Conservation (phyloP, 2,797 vertebrate species). For the Ctenopoma kingsleyae region DNA sequence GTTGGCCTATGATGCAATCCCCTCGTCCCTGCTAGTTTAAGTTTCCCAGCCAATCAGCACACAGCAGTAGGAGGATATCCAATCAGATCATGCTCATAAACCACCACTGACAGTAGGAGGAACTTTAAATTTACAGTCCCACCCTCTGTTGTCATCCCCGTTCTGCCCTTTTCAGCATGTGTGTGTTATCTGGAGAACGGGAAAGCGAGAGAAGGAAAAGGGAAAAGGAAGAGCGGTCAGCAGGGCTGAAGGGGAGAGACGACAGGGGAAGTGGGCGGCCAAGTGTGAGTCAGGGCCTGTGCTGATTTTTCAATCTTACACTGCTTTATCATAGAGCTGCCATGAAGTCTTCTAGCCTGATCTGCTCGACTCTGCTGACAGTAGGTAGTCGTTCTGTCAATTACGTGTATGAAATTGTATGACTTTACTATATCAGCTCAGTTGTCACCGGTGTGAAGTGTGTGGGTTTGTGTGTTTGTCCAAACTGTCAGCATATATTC, state of each 20-base stretch:
- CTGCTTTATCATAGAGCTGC: conserved; percentile 56
- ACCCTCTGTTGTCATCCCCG: conserved; percentile 73
- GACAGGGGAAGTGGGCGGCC: conserved; percentile 12
- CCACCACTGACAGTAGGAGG: conserved; percentile 72
- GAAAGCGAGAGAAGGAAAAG: conserved; percentile 34
- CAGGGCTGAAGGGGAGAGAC: not conserved
- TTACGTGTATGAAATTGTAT: conserved; percentile 28
- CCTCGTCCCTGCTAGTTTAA: conserved; percentile 56
- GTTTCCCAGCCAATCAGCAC: conserved; percentile 73
- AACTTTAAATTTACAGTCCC: conserved; percentile 61
- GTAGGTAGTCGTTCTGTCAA: conserved; percentile 66
- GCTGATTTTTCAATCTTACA: conserved; percentile 37
- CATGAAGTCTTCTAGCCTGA: conserved; percentile 73
- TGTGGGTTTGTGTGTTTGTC: conserved; percentile 41
- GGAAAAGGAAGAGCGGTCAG: conserved; percentile 58
- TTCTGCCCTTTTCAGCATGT: conserved; percentile 33
- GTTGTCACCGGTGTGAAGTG: conserved; percentile 22
- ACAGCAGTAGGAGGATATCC: conserved; percentile 59
- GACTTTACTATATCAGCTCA: conserved; percentile 20
- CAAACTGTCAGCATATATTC: conserved; percentile 37
- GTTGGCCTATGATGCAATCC: conserved; percentile 82
- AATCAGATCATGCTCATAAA: conserved; percentile 63
- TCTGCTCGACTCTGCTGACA: conserved; percentile 56
- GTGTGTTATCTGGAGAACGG: conserved; percentile 37
- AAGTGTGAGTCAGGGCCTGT: conserved; percentile 49